These are phyloP conservation scores for Ophion ventricosus DNA, from an alignment of 2,888 invertebrate genomes.

Conservation along the genomic window DNA sequence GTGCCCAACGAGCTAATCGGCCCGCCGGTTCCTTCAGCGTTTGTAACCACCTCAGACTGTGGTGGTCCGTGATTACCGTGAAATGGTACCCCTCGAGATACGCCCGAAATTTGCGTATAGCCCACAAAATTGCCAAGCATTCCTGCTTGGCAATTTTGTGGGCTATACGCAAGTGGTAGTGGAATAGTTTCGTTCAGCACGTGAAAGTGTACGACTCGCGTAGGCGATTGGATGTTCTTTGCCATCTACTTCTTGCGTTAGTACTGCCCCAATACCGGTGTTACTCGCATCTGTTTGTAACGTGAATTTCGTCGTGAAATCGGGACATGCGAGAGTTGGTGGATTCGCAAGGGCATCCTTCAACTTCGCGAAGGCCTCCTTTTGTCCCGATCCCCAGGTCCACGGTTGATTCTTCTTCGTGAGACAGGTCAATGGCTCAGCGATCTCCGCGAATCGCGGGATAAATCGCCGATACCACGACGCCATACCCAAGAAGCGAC, in stretches of 20 bases:
- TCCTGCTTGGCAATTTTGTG: no score
- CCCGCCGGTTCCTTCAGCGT: conserved; percentile 45
- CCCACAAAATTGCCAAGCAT: not conserved
- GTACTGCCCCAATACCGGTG: conserved; percentile 26
- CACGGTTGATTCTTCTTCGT: conserved; percentile 8
- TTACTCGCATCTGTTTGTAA: conserved; percentile 61
- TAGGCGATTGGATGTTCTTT: conserved; percentile 54
- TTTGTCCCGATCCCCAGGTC: not conserved
- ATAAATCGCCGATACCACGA: conserved; percentile 34
- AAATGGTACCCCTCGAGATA: conserved; percentile 48
- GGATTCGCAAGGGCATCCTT: conserved; percentile 51
- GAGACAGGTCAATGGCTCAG: not conserved
- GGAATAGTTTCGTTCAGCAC: conserved; percentile 49
- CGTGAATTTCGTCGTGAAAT: conserved; percentile 60
- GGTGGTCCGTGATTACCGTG: conserved; percentile 52
- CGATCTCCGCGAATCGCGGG: not conserved
- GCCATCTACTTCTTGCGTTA: conserved; percentile 5
- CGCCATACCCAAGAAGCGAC: conserved; percentile 22
- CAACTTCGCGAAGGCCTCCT: conserved; percentile 40
- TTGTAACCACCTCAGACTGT: conserved; percentile 42
- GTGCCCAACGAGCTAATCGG: conserved; percentile 34
- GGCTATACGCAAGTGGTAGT: no score
- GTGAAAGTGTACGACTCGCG: conserved; percentile 53
- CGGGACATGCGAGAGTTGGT: conserved; percentile 63
- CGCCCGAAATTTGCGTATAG: conserved; percentile 28